Base-by-base conservation (phyloP, 2,888 invertebrate genomes). In the Aleiodes testaceus region DNA sequence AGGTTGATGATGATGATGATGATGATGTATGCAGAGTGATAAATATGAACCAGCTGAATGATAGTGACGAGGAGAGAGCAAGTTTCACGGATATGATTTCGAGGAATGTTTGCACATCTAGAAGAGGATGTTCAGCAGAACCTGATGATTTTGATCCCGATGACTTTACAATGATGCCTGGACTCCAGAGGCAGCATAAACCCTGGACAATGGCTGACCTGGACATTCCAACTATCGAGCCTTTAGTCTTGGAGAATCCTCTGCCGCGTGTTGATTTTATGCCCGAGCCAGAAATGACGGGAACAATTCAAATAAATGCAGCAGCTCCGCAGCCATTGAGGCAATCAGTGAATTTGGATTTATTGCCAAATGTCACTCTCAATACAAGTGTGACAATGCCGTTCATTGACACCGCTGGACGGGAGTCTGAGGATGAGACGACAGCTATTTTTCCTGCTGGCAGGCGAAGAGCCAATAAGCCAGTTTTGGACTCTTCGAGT, bases 111-210 rank as follows among this genome's bases (percentile, higher is more conserved):
- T 59, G 59, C 59, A 59, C 59, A 9, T 36, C 42, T 14, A 26
- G 61, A 11, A 14, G 63, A 14, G 14, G 30, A 6, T 36, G 36
- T 9, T 36, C 36, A 11, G 9, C 9, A 11, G 36, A 36, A 50
- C 49, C 42, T 52, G 59, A 20, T 36, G 36, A 55, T 47, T 55
- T 30, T 22, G 65, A 67, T 44, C 44, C 42, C 1, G 85, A 85
- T 12, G 86, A 87, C 26, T 85, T 81, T 44, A 87, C 87, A 0
- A 66, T 87, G 6, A 78, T 85, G 72, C 65, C 79, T 22, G 74
- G 53, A 5, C 42, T 22, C 1, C 52, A 16, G 14, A 16, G 1
- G 5, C 66, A 4, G 11, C 61, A 6, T 69, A 69, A 66, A 26
- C 69, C 72, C 44, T 73, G 68, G 3, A 79, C 81, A 59, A 71